phyloP scores from a whole-genome alignment of 2,888 invertebrate genomes.

The Drosophila buzzatii region DNA sequence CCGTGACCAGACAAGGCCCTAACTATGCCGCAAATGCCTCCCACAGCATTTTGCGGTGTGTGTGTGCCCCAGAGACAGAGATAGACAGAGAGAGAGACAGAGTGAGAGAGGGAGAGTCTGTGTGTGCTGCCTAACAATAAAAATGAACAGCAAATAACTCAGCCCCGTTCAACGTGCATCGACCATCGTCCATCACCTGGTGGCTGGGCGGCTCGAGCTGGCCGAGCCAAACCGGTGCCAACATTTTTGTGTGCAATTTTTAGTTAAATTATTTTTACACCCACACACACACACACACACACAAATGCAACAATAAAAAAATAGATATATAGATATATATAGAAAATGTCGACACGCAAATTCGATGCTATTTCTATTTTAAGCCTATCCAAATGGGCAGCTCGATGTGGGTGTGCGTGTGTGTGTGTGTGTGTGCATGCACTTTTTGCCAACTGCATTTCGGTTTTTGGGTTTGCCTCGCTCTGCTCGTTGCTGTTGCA shows the following conservation, averaged over 20 bases:
- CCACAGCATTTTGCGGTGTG: slow-evolving; percentile 72
- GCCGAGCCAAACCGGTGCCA: slow-evolving; percentile 58
- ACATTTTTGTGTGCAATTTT: slow-evolving; percentile 79
- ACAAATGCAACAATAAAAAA: slow-evolving; percentile 1
- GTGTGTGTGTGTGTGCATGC: slow-evolving; percentile 24
- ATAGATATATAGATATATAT: background rate
- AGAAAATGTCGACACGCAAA: slow-evolving; percentile 46
- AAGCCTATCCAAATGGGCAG: slow-evolving; percentile 31
- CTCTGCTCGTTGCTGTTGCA: slow-evolving; percentile 24
- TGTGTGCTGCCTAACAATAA: slow-evolving; percentile 28
- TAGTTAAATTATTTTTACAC: slow-evolving; percentile 79
- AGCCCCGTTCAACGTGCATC: background rate
- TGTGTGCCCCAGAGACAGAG: slow-evolving; percentile 38
- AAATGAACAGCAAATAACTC: background rate
- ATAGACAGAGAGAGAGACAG: background rate
- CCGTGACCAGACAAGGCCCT: slow-evolving; percentile 1
- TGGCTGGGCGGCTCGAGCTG: slow-evolving; percentile 2
- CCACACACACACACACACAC: slow-evolving; percentile 23
- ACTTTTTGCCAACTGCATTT: slow-evolving; percentile 54
- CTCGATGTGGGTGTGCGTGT: slow-evolving; percentile 10
- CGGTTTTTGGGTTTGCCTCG: slow-evolving; percentile 15
- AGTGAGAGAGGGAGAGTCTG: slow-evolving; percentile 8
- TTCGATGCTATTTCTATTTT: slow-evolving; percentile 67
- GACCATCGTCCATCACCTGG: slow-evolving; percentile 1
- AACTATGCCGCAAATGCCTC: slow-evolving; percentile 52